Evolutionary conservation across 2,797 vertebrate species (phyloP).

Genomic region (Oreochromis mossambicus): DNA sequence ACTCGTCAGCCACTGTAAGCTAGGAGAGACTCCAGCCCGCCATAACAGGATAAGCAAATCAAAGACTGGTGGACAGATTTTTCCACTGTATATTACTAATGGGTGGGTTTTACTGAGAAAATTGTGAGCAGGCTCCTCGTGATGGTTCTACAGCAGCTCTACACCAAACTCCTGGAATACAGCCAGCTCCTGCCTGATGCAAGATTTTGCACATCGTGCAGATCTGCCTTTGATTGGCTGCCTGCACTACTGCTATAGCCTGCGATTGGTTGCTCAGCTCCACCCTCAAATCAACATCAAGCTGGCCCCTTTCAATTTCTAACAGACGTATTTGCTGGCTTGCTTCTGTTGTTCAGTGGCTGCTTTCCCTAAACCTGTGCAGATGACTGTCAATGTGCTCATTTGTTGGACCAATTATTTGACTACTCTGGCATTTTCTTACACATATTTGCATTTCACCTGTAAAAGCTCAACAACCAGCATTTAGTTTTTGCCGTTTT

Average conservation of each 20-base stretch:
- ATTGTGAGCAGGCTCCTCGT: not conserved
- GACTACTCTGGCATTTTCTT: not conserved
- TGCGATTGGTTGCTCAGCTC: not conserved
- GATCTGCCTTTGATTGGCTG: not conserved
- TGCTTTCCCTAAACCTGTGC: not conserved
- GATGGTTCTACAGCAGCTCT: not conserved
- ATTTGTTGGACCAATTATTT: not conserved
- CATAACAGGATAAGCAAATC: not conserved
- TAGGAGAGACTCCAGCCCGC: not conserved
- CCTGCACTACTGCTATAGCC: not conserved
- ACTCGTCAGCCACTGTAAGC: not conserved
- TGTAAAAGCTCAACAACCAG: not conserved
- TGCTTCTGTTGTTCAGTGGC: not conserved
- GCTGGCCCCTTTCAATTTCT: not conserved
- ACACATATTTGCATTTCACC: not conserved
- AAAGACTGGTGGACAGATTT: not conserved
- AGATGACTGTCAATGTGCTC: not conserved
- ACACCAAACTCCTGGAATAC: not conserved
- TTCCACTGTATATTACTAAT: not conserved
- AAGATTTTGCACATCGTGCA: not conserved
- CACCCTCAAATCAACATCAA: not conserved
- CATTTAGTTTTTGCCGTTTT: not conserved
- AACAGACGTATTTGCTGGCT: not conserved
- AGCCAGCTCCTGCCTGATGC: not conserved
- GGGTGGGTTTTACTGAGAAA: not conserved